Base-by-base conservation (phyloP, 2,797 vertebrate species). In the Sus cebifrons region DNA sequence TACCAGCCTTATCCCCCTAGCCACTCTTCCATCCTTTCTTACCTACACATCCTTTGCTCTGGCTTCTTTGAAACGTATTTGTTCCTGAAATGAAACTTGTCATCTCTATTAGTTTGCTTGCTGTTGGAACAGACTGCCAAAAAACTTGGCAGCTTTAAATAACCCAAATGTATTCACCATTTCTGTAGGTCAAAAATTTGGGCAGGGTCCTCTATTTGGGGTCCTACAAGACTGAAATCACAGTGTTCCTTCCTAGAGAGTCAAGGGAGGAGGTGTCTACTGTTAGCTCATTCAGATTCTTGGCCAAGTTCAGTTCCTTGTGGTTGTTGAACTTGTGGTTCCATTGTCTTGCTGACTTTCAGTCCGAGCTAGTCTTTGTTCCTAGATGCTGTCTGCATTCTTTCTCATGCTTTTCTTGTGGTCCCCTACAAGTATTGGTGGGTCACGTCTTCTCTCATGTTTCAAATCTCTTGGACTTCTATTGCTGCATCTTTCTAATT, bases 51-150 rank as follows among this genome's bases (percentile, higher is more conserved):
- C 36, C 68, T 89, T 71, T 90, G 54, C 29, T 77, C 7, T 95
- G 44, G 11, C 14, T 70, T 27, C 68, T 95, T 73, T 95, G 67
- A 86, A 81, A 82, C 86, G 3, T 20, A 65, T 70, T 65, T 75
- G 10, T 36, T 64, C 2, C 18, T 62, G 49, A 54, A 81, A 64
- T 62, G 49, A 54, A 81, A 64, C 18, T 67, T 95, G 67, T 40
- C 36, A 44, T 79, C 10, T 74, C 1, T 79, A 1, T 74, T 85
- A 58, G 36, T 82, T 96, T 90, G 90, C 23, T 68, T 92, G 12
- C 20, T 64, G 20, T 56, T n/a, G 89, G 75, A 74, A 78, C 27
- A 64, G 16, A 73, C 36, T 85, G 14, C 15, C 27, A 32, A 27
- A 82, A 82, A 25, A 84, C 6, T 49, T 44, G 27, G 14, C 29